Evolutionary conservation across 1,140 invertebrate species (phyloP), one percentile per base, ranked within the genome.

Genomic region (Polypedilum vanderplanki): DNA sequence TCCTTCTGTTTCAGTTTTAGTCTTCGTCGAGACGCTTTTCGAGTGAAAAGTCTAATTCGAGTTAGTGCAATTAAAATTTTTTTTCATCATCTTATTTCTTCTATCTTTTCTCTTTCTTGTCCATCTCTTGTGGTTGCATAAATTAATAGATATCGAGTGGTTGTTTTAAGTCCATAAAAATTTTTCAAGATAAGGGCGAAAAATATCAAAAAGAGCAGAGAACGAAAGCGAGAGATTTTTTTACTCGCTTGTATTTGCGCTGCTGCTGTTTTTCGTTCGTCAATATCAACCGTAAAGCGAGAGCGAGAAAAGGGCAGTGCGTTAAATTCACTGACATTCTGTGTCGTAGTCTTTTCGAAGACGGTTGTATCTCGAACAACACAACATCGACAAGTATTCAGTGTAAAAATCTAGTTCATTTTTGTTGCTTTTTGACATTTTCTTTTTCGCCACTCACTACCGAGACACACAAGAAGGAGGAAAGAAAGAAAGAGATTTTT

Each of bases 21-120:
- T 70, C 65, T 70, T 70, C 65, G 65, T 20, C 20, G 65, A 20
- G 65, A 70, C 7, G 64, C 65, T 70, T 70, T 70, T 70, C 65
- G 65, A 70, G 65, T 70, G 65, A 20, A 22, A 70, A 70, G 46
- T 57, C 46, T 57, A 57, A 57, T 57, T 57, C 46, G 46, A 57
- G 46, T 70, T n/a, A 18, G 65, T 70, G 17, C 9, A n/a, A 20
- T 9, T 70, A 17, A 67, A 67, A 70, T 70, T 70, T 70, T 70
- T 70, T 70, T 7, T 70, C 65, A 18, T n/a, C 64, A 15, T 20
- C 64, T 67, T 7, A 67, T 18, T 18, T n/a, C 64, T 70, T 12
- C 65, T 18, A 8, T 18, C 20, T 15, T 57, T 57, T 57, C 3
- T 57, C 8, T 12, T 57, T 57, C 46, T 15, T 57, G 46, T n/a